Percentiles rank a stretch among this genome's conserved stretches.
Evolutionary conservation across 2,888 invertebrate species (phyloP).

Genomic region (Eupeodes luniger): DNA sequence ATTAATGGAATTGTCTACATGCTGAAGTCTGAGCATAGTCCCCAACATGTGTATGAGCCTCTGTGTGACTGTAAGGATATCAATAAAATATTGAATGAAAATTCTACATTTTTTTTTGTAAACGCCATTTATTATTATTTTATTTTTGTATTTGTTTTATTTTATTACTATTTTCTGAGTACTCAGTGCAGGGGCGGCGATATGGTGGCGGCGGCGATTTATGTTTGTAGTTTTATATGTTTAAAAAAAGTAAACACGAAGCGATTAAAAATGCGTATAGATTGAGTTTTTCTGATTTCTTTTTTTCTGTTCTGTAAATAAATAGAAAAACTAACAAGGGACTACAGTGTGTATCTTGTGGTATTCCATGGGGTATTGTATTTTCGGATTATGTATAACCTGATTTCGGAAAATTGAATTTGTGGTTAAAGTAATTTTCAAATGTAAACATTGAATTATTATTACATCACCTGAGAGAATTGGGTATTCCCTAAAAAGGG

Average conservation of each 20-base stretch:
- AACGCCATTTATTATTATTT: constrained; percentile 25
- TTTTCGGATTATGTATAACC: constrained; percentile 37
- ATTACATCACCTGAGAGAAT: constrained; percentile 25
- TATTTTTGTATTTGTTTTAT: neutral
- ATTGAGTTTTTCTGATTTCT: neutral
- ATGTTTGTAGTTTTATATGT: constrained; percentile 39
- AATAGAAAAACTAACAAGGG: constrained; percentile 30
- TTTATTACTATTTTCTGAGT: neutral
- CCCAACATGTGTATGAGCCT: neutral
- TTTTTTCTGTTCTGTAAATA: neutral
- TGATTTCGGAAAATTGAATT: constrained; percentile 40
- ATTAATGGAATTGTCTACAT: constrained; percentile 71
- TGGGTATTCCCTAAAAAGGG: neutral
- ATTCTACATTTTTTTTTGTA: constrained; percentile 29
- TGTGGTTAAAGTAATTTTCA: constrained; percentile 47
- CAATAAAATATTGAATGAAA: constrained; percentile 66
- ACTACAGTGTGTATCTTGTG: constrained; percentile 64
- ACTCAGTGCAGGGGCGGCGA: too few species aligned
- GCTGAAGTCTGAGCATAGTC: constrained; percentile 25
- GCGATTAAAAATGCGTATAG: constrained; percentile 52
- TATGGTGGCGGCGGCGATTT: neutral
- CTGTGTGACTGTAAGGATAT: constrained; percentile 34
- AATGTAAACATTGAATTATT: constrained; percentile 29
- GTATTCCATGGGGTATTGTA: constrained; percentile 58
- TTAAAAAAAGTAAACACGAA: neutral